Conservation (phyloP, 1,140 invertebrate species). For the Semibalanus balanoides region DNA sequence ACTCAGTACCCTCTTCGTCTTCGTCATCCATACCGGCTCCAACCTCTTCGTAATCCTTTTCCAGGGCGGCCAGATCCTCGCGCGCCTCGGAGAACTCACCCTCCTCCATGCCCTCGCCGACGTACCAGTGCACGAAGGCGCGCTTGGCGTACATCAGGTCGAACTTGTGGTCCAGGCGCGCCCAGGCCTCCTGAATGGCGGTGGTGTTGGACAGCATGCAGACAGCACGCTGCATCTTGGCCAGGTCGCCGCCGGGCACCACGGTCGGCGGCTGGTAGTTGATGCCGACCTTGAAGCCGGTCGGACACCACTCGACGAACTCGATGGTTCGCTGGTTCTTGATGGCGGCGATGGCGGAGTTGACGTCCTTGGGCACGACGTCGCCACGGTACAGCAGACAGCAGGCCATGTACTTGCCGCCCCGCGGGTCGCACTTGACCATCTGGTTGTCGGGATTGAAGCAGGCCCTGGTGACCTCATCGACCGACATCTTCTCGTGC, state of each 20-base stretch:
- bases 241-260: constrained; percentile 64
- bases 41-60: constrained; percentile 48
- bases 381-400: constrained; percentile 36
- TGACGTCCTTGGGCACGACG: constrained; percentile 46
- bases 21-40: background rate
- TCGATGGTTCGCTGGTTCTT: constrained; percentile 43
- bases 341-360: constrained; percentile 66
- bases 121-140: constrained; percentile 54
- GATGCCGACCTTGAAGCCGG: constrained; percentile 37
- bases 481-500: constrained; percentile 64
- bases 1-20: background rate
- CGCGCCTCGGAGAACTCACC: constrained; percentile 57
- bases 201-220: constrained; percentile 66
- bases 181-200: constrained; percentile 49
- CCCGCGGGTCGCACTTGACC: constrained; percentile 77
- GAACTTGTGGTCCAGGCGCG: constrained; percentile 42
- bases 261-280: constrained; percentile 75
- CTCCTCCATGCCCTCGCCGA: constrained; percentile 60
- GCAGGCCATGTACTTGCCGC: constrained; percentile 42
- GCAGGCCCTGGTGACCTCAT: constrained; percentile 68
- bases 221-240: constrained; percentile 47
- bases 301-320: constrained; percentile 44
- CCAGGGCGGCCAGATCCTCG: constrained; percentile 51
- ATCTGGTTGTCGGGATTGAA: constrained; percentile 78
- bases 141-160: constrained; percentile 47